Evolutionary conservation across 1,140 invertebrate species (phyloP).

Genomic region (Oedothorax gibbosus): DNA sequence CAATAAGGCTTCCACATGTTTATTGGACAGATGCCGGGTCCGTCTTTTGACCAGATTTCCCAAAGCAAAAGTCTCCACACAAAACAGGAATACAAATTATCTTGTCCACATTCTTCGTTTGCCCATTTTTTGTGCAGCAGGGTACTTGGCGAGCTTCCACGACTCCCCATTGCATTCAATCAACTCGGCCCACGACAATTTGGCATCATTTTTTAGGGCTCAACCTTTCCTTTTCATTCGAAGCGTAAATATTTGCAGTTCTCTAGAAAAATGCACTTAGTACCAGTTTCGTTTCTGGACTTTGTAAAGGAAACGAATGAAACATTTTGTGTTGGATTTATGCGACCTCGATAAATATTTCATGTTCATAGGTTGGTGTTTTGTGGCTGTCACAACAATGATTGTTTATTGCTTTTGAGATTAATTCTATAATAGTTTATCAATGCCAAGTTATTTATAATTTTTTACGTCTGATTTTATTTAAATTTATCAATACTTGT

Average conservation of each 20-base stretch:
- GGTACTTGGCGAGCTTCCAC: slow-evolving; percentile 40
- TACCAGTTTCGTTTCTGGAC: too few relatives aligned
- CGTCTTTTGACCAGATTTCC: slow-evolving; percentile 32
- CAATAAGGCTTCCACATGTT: not conserved
- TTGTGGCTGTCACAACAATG: too few relatives aligned
- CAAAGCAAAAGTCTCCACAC: slow-evolving; percentile 24
- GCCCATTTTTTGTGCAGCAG: slow-evolving; percentile 23
- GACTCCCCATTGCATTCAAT: slow-evolving; percentile 23
- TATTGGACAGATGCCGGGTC: slow-evolving; percentile 5
- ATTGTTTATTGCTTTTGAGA: too few relatives aligned
- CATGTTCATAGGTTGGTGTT: too few relatives aligned
- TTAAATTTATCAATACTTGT: too few relatives aligned
- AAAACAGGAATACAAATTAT: slow-evolving; percentile 38
- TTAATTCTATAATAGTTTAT: too few relatives aligned
- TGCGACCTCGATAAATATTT: too few relatives aligned
- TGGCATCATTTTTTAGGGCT: slow-evolving; percentile 1
- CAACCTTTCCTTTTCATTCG: not conserved
- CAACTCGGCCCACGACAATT: slow-evolving; percentile 14
- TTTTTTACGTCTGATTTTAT: too few relatives aligned
- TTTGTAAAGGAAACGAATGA: too few relatives aligned
- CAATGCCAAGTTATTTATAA: too few relatives aligned
- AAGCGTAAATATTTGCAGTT: slow-evolving; percentile 5
- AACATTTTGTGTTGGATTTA: too few relatives aligned
- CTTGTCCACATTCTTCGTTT: slow-evolving; percentile 24
- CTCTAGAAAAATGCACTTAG: too few relatives aligned